Base-by-base conservation (phyloP, 2,797 vertebrate species). In the Oreochromis mossambicus region DNA sequence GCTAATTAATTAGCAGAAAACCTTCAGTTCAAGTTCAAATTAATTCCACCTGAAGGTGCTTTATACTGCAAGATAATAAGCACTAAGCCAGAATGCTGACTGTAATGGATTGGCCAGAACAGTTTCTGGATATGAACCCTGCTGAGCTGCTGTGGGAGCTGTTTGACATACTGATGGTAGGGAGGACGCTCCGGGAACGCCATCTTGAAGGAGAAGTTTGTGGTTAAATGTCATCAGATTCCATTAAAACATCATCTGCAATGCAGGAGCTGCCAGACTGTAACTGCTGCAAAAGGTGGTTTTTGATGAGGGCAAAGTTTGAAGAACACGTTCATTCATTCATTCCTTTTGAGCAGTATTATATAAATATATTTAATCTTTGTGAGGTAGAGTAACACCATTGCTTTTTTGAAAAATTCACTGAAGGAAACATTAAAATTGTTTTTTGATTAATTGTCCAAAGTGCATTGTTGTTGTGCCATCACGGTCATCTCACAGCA, bases 81-180 rank as follows among this genome's bases (percentile, higher is more conserved):
- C 56, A 61, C 2, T 34, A 11, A 34, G 56, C 17, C 56, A 36
- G 56, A 61, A 61, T 3, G 4, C 19, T 61, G 32, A 61, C 56
- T n/a, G 56, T n/a, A 61, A n/a, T 34, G 32, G 56, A n/a, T 11
- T 61, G 6, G 3, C 56, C 32, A 36, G 56, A 61, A 61, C 32
- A 61, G 56, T 12, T 8, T 36, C 0, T 61, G 56, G 56, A 0
- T 34, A 19, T 1, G 9, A 61, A 61, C 17, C 0, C 17, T n/a
- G 32, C 56, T 61, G 32, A 61, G 56, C 56, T 36, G 17, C 29
- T 3, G 56, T 61, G 32, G 17, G 17, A 61, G 19, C 56, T 11
- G 32, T 61, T 36, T 36, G 29, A 36, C 9, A 7, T 36, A 61
- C 2, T 12, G 56, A 61, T 3, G 32, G 29, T n/a, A n/a, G 56